These are phyloP conservation scores for Anseranas semipalmata DNA, from an alignment of 2,113 vertebrate species.

Conservation along the genomic window DNA sequence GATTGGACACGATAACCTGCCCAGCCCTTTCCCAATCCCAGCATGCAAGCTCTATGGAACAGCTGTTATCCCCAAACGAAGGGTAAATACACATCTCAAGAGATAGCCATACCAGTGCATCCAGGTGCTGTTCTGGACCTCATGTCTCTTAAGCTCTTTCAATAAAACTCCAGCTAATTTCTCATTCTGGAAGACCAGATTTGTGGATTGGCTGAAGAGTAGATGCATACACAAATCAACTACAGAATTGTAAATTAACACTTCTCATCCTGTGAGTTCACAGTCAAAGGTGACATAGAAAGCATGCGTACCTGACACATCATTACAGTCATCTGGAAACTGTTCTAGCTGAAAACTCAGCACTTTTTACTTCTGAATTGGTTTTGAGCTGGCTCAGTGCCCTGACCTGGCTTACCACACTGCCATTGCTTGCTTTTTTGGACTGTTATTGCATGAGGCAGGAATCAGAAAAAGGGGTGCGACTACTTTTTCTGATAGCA, in stretches of 20 bases:
- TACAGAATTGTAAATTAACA: not conserved
- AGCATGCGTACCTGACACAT: not conserved
- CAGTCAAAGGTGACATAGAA: not conserved
- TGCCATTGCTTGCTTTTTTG: not conserved
- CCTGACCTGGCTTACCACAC: not conserved
- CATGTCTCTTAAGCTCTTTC: not conserved
- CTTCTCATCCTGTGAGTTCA: not conserved
- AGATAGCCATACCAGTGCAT: rapidly evolving
- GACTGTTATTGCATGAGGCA: not conserved
- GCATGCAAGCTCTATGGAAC: too few relatives aligned
- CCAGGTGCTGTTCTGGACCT: not conserved
- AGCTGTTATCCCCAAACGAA: not conserved
- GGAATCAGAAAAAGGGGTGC: not conserved
- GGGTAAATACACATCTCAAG: not conserved
- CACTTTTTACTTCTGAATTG: not conserved
- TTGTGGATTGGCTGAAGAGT: not conserved
- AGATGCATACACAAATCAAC: not conserved
- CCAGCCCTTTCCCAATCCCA: not conserved
- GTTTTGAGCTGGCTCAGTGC: not conserved
- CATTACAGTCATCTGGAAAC: not conserved
- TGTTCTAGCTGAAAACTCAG: not conserved
- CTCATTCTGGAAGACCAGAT: not conserved
- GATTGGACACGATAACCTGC: not conserved
- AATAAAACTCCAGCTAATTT: not conserved
- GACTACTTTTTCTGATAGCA: not conserved